Evolutionary conservation across 2,888 invertebrate species (phyloP), one percentile per base, ranked within the genome.

Genomic region (Elmis aenea): DNA sequence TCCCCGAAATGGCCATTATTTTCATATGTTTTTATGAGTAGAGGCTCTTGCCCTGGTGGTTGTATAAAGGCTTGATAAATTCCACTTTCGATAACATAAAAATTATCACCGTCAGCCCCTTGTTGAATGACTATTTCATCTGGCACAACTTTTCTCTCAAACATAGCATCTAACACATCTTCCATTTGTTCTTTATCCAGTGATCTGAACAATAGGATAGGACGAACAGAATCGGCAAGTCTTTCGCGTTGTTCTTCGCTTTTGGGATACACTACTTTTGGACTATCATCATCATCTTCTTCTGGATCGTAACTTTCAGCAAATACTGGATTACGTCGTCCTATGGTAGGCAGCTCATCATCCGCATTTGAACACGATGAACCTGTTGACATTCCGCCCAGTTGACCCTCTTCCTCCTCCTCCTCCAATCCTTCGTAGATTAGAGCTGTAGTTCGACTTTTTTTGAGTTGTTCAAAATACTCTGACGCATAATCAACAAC

Each of bases 251-350:
- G 96, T 48, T 87, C 89, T 69, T 95, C 94, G 66, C 93, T 89
- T 75, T 97, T 97, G 45, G 95, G 95, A 75, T 91, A 87, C 55
- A 95, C 81, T 50, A 83, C 83, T 59, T 83, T 81, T 40, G 80
- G 76, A 36, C 83, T 85, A 48, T 86, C 87, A 44, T 82, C 85
- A 42, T 90, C 89, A 70, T 94, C 93, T 52, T 92, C 91, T 70
- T 95, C 95, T 5, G 96, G 96, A 74, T 96, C 90, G 68, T 95
- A 96, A 2, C 94, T 85, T 74, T 96, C 96, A 45, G 96, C 94
- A 67, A 95, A 95, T 33, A 96, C 94, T 20, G 90, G 90, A 76
- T 92, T 92, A 67, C 92, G 83, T 45, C 92, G 79, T 51, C 77
- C 76, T 61, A 81, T 77, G 67, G n/a, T n/a, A n/a, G n/a, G n/a